Evolutionary conservation across 2,797 vertebrate genomes (phyloP), one percentile per base, ranked within the genome.

Genomic region (Xenopus petersii): DNA sequence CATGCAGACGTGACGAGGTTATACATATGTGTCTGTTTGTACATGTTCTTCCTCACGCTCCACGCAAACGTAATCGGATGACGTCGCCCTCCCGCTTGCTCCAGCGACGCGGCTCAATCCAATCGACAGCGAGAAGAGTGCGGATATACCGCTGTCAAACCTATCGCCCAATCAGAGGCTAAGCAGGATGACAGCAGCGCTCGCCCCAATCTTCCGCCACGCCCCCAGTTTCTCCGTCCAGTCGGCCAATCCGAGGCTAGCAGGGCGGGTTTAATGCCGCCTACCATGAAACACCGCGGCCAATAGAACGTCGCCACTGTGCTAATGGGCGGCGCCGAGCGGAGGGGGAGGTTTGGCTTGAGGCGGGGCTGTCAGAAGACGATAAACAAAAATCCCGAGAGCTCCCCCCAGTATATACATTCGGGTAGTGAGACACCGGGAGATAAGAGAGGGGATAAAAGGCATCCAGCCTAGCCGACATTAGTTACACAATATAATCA

Each of bases 381-480:
- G 72, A 76, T 76, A 79, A 79, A 79, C 77, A 79, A 79, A 66
- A 79, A 74, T 79, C 71, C 58, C 63, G 24, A 42, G 64, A 47
- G 49, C 75, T 77, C 55, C 58, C 61, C 54, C 55, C 47, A 36
- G 13, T 17, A 56, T 17, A 56, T 64, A 36, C 55, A 74, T 60
- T 67, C 33, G 59, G 58, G 62, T 62, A 72, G 47, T 42, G 21
- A 67, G 70, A 47, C 64, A 77, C 58, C 64, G 75, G 63, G 24
- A 62, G 54, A 12, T 11, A 12, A 46, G 3, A 60, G 0, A 9
- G 54, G 54, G 54, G 16, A 56, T 16, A 51, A 17, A 17, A 26
- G 71, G 21, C 15, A 5, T 13, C 49, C 1, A 13, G 49, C 46
- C 2, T 8, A 13, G 26, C 42, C 9, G 7, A 9, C 9, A 17